These are phyloP conservation scores for Smittia sp. DNA, from an alignment of 2,888 invertebrate species.

Conservation along the genomic window DNA sequence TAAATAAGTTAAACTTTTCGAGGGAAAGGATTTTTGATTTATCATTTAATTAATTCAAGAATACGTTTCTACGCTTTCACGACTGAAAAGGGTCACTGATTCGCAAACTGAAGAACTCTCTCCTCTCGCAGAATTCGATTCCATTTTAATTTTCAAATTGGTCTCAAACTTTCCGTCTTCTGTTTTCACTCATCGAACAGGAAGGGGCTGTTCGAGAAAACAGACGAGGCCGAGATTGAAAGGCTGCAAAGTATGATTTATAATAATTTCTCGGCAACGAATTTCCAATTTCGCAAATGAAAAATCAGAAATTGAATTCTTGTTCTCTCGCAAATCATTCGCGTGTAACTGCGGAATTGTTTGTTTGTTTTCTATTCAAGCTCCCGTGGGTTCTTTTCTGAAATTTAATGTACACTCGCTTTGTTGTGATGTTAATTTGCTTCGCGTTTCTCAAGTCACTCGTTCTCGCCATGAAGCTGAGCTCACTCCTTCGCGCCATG, in stretches of 20 bases:
- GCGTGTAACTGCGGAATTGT: neutral
- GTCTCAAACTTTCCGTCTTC: neutral
- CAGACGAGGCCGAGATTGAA: neutral
- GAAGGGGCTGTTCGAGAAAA: neutral
- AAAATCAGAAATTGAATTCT: neutral
- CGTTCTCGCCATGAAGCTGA: too few relatives aligned
- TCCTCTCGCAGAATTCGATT: slow-evolving; percentile 17
- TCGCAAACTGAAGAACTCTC: neutral
- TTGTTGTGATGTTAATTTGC: too few relatives aligned
- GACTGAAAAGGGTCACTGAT: slow-evolving; percentile 30
- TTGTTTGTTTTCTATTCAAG: too few relatives aligned
- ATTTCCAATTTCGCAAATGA: neutral
- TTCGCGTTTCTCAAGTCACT: too few relatives aligned
- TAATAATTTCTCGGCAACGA: neutral
- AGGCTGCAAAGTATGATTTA: slow-evolving; percentile 6
- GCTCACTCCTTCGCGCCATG: too few relatives aligned
- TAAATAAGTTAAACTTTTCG: neutral
- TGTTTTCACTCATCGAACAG: slow-evolving; percentile 2
- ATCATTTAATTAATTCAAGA: slow-evolving; percentile 36
- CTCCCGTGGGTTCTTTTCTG: too few relatives aligned
- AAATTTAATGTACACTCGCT: too few relatives aligned
- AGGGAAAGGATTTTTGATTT: slow-evolving; percentile 26
- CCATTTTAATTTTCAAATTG: slow-evolving; percentile 31
- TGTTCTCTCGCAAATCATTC: neutral
- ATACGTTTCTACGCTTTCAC: slow-evolving; percentile 15